These are phyloP conservation scores for Blastobasis adustella DNA, from an alignment of 2,888 invertebrate species.

Conservation along the genomic window DNA sequence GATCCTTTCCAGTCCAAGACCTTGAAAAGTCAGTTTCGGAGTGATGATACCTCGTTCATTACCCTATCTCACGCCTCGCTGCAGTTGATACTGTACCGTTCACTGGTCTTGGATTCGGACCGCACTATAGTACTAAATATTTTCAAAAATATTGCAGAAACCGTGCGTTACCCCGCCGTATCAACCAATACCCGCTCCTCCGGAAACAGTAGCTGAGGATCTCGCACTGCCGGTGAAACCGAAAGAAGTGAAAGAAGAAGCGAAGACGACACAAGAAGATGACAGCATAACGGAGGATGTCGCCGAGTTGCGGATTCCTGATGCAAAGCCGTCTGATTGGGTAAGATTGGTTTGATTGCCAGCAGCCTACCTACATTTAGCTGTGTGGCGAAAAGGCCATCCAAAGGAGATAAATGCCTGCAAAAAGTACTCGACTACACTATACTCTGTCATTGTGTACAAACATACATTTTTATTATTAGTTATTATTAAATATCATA, in stretches of 20 bases:
- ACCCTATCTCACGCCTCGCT: too few relatives aligned
- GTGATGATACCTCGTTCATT: too few relatives aligned
- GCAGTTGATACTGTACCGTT: background rate
- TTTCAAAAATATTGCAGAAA: constrained; percentile 25
- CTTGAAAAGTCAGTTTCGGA: too few relatives aligned
- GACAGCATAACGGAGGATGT: constrained; percentile 52
- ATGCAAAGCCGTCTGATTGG: constrained; percentile 42
- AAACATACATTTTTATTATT: too few relatives aligned
- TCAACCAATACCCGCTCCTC: constrained; percentile 35
- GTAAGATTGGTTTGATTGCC: constrained; percentile 22
- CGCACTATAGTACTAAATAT: background rate
- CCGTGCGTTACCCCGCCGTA: constrained; percentile 16
- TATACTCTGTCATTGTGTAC: too few relatives aligned
- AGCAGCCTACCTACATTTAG: too few relatives aligned
- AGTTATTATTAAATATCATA: too few relatives aligned
- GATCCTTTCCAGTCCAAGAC: too few relatives aligned
- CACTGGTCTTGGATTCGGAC: background rate
- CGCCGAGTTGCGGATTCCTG: constrained; percentile 37
- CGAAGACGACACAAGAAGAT: constrained; percentile 23
- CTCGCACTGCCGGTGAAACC: background rate
- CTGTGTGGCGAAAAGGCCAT: too few relatives aligned
- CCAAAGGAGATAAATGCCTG: too few relatives aligned
- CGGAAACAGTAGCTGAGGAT: constrained; percentile 18
- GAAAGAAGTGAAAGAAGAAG: background rate
- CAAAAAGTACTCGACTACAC: too few relatives aligned